Evolutionary conservation across 2,113 vertebrate genomes (phyloP).

Genomic region (Pantherophis guttatus): DNA sequence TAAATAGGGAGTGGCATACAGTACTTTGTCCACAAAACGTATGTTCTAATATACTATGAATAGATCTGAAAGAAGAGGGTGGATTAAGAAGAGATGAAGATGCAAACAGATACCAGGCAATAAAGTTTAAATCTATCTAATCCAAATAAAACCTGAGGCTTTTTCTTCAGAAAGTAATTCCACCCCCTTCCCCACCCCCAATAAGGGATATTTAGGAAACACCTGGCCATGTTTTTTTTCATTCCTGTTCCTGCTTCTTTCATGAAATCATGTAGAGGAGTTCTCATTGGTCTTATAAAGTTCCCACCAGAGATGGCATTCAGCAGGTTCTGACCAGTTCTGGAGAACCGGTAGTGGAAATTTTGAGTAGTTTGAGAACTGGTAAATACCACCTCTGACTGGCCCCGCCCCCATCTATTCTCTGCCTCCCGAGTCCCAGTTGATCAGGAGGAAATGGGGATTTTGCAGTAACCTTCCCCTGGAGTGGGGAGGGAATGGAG

Average conservation of each 20-base stretch:
- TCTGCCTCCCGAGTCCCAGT: too few species aligned
- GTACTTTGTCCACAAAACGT: not conserved
- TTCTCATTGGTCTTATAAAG: not conserved
- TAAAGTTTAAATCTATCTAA: not conserved
- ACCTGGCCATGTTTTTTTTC: too few species aligned
- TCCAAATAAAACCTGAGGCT: not conserved
- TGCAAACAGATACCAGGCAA: not conserved
- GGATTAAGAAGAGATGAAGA: not conserved
- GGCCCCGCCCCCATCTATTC: too few species aligned
- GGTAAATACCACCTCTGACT: too few species aligned
- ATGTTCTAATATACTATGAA: not conserved
- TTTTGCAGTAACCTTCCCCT: too few species aligned
- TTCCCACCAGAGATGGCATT: too few species aligned
- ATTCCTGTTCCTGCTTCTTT: not conserved
- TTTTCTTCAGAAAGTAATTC: not conserved
- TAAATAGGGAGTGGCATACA: not conserved
- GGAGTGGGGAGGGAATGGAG: too few species aligned
- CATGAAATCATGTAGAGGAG: not conserved
- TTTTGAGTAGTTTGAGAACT: too few species aligned
- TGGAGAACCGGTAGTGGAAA: too few species aligned
- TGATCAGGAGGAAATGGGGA: too few species aligned
- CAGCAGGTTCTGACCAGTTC: too few species aligned
- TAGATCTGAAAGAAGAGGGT: not conserved
- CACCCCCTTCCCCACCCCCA: too few species aligned
- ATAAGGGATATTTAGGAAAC: not conserved